phyloP scores from a whole-genome alignment of 1,140 invertebrate species.

The Scaptomyza hsui region DNA sequence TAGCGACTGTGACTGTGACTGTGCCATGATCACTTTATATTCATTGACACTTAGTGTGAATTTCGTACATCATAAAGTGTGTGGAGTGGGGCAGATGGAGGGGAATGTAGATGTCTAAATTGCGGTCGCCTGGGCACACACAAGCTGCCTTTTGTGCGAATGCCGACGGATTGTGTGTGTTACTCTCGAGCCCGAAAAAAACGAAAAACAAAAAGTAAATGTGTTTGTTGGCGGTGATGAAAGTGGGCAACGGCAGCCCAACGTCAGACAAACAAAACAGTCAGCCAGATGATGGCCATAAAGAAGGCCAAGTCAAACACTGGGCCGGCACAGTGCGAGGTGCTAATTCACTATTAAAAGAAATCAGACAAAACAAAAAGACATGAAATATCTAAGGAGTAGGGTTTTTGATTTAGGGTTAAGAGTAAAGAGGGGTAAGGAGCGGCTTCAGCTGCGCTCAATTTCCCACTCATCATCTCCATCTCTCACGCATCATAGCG shows the following conservation, averaged over 20 bases:
- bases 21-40: conserved; percentile 77
- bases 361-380: conserved; percentile 58
- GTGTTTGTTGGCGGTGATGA: conserved; percentile 29
- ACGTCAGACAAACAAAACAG: conserved; percentile 12
- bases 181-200: neutral
- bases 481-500: conserved; percentile 65
- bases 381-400: conserved; percentile 1
- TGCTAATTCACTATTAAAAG: conserved; percentile 83
- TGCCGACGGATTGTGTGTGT: conserved; percentile 9
- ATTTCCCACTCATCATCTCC: conserved; percentile 50
- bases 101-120: conserved; percentile 49
- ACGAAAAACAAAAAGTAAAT: neutral
- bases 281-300: conserved; percentile 52
- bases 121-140: conserved; percentile 66
- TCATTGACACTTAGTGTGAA: conserved; percentile 81
- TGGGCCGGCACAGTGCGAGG: conserved; percentile 43
- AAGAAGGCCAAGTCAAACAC: conserved; percentile 42
- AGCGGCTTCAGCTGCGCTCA: conserved; percentile 41
- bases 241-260: conserved; percentile 38
- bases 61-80: conserved; percentile 74
- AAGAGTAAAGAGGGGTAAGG: too few relatives aligned
- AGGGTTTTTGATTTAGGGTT: neutral
- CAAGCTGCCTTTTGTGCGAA: conserved; percentile 71
- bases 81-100: neutral
- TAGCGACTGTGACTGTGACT: conserved; percentile 18